Evolutionary conservation across 1,140 invertebrate genomes (phyloP).

Genomic region (Drosophila hydei): DNA sequence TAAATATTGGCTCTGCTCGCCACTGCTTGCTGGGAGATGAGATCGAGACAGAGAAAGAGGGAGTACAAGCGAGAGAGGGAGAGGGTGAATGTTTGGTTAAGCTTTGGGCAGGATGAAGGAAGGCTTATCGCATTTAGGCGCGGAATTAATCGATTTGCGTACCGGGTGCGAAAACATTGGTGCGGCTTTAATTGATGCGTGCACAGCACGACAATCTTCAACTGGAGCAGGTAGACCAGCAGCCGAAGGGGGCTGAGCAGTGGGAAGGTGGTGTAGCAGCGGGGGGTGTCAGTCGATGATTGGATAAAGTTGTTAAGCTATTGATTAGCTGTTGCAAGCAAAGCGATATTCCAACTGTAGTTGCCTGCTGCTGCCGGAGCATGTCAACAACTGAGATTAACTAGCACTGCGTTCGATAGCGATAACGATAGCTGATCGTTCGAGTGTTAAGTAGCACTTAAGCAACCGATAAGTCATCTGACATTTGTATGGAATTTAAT

Average conservation of each 20-base stretch:
- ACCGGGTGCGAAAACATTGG: slow-evolving; percentile 83
- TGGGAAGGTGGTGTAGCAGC: neutral
- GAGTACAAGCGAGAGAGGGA: neutral
- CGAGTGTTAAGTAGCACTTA: slow-evolving; percentile 5
- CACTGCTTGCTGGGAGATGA: neutral
- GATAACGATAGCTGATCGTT: slow-evolving; percentile 4
- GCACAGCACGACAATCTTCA: slow-evolving; percentile 59
- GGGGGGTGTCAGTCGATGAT: slow-evolving; percentile 41
- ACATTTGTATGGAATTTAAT: neutral
- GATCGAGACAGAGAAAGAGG: neutral
- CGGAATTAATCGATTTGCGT: slow-evolving; percentile 81
- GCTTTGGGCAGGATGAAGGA: neutral
- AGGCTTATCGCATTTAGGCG: slow-evolving; percentile 76
- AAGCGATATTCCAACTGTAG: slow-evolving; percentile 4
- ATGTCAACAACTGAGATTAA: slow-evolving; percentile 32
- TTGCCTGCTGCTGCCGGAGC: slow-evolving; percentile 25
- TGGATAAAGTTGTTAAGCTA: slow-evolving; percentile 62
- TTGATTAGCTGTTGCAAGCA: slow-evolving; percentile 37
- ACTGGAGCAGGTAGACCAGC: slow-evolving; percentile 7
- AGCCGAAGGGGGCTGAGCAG: neutral
- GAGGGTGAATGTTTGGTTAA: neutral
- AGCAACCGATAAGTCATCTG: neutral
- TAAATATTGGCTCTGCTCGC: slow-evolving; percentile 72
- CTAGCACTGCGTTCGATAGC: neutral
- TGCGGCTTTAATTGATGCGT: slow-evolving; percentile 80